Evolutionary conservation across 1,140 invertebrate species (phyloP).

Genomic region (Megalonaias nervosa): DNA sequence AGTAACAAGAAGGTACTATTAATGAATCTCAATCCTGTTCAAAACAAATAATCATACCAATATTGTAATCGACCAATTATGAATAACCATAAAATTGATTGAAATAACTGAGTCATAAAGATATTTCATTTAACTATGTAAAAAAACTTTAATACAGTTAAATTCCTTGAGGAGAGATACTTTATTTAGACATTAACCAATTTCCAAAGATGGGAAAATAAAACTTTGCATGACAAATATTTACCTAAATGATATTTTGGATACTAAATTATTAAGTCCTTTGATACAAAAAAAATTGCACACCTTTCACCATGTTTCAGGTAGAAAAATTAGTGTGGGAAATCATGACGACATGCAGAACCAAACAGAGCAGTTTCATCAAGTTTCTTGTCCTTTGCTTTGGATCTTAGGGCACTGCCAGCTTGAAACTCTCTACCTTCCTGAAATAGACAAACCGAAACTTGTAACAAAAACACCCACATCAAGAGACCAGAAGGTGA

Average conservation of each 20-base stretch:
- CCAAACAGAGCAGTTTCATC: constrained; percentile 37
- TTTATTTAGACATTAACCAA: too few relatives aligned
- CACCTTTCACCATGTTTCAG: constrained; percentile 42
- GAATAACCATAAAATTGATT: too few relatives aligned
- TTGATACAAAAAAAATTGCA: not conserved
- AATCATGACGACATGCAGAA: constrained; percentile 32
- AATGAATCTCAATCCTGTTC: too few relatives aligned
- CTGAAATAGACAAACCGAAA: constrained; percentile 6
- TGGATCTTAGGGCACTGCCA: constrained; percentile 23
- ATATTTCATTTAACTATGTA: too few relatives aligned
- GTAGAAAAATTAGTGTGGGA: constrained; percentile 27
- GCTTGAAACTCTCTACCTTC: constrained; percentile 37
- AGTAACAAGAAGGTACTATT: too few relatives aligned
- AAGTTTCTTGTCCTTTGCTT: constrained; percentile 25
- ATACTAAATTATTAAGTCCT: not conserved
- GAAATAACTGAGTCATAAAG: too few relatives aligned
- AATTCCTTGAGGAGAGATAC: too few relatives aligned
- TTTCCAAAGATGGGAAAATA: not conserved
- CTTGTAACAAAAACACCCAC: not conserved
- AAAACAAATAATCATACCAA: too few relatives aligned
- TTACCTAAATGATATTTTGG: too few relatives aligned
- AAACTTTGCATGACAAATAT: not conserved
- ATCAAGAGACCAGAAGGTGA: not conserved
- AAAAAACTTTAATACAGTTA: too few relatives aligned
- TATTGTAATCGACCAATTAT: too few relatives aligned